Percentiles rank a stretch among this genome's conserved stretches.
phyloP scores from a whole-genome alignment of 2,113 vertebrate species.

The Copsychus sechellarum region DNA sequence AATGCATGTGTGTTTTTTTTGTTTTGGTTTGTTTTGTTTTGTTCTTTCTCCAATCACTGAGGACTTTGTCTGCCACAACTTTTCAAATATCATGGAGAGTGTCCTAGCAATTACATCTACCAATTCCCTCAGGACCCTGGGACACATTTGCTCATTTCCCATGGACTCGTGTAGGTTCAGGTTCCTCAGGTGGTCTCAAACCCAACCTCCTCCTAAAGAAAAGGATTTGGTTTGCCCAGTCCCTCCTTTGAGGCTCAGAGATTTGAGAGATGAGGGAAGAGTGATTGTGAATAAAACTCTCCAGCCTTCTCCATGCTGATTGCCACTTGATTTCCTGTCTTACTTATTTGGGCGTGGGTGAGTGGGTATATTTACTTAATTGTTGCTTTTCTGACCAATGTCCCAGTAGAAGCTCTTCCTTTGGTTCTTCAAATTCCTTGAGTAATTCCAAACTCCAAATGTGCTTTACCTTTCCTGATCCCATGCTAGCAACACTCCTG shows the following conservation, averaged over 20 bases:
- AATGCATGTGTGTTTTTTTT: accelerated
- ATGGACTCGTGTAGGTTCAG: background rate
- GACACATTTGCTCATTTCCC: background rate
- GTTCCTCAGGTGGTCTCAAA: background rate
- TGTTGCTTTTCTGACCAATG: background rate
- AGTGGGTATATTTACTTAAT: background rate
- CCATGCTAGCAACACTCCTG: background rate
- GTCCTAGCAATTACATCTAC: background rate
- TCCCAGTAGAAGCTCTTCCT: background rate
- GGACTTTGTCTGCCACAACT: background rate
- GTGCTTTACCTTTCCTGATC: background rate
- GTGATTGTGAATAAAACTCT: background rate
- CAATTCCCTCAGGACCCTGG: background rate
- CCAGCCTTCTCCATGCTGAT: background rate
- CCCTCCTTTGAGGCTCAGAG: background rate
- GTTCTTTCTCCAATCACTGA: background rate
- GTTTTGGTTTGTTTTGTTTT: too few relatives aligned
- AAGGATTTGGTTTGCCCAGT: background rate
- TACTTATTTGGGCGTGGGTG: background rate
- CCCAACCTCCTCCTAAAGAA: background rate
- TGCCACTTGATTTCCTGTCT: background rate
- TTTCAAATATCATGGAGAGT: background rate
- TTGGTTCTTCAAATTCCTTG: background rate
- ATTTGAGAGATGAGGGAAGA: background rate
- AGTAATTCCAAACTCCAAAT: background rate